Conservation (phyloP, 2,888 invertebrate genomes). For the Pachycephus smyrnensis region DNA sequence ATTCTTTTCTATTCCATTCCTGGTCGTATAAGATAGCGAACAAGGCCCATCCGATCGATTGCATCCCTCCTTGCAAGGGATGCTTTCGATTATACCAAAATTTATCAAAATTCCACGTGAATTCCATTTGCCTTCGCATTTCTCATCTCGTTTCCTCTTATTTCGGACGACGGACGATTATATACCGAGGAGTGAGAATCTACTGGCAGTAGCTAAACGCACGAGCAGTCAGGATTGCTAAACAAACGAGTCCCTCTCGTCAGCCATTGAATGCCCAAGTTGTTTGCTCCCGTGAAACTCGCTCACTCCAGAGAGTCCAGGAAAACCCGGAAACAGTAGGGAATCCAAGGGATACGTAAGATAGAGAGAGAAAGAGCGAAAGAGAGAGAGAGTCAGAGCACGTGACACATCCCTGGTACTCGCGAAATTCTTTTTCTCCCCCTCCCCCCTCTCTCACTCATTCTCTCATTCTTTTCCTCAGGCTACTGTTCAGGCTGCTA, state of each 20-base stretch:
- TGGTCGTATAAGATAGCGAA: not conserved
- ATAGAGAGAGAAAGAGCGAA: slow-evolving; percentile 3
- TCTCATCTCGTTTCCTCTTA: not conserved
- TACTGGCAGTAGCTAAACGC: not conserved
- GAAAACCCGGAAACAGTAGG: not conserved
- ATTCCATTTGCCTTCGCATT: not conserved
- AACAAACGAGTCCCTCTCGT: slow-evolving; percentile 56
- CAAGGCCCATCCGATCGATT: not conserved
- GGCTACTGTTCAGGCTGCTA: not conserved
- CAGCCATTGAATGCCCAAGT: slow-evolving; percentile 50
- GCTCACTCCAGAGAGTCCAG: slow-evolving; percentile 17
- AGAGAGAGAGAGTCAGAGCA: slow-evolving; percentile 20
- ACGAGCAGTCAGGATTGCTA: slow-evolving; percentile 28
- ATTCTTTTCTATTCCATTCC: not conserved
- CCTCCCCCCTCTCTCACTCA: slow-evolving; percentile 28
- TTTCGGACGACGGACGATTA: not conserved
- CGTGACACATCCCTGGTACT: slow-evolving; percentile 12
- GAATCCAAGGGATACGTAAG: not conserved
- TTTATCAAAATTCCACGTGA: not conserved
- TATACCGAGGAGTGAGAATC: not conserved
- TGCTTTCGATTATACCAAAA: not conserved
- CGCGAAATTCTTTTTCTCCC: slow-evolving; percentile 28
- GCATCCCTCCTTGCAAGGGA: not conserved
- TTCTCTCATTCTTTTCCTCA: slow-evolving; percentile 27
- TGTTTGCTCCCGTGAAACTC: slow-evolving; percentile 50